Conservation (phyloP, 2,113 vertebrate species). For the Amazona vittata region DNA sequence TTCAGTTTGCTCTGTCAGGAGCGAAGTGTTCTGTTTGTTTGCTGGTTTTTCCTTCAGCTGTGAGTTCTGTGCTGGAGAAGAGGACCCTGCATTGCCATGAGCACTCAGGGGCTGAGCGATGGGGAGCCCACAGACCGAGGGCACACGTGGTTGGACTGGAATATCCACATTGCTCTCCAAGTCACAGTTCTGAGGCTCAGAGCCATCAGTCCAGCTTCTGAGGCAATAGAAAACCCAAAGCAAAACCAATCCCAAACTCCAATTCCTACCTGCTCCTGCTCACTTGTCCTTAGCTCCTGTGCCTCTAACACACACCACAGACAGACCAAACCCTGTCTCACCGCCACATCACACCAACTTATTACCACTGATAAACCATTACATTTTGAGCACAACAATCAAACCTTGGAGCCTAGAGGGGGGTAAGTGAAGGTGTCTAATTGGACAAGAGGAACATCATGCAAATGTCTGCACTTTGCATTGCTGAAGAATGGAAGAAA, state of each 20-base stretch:
- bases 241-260: not conserved
- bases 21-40: not conserved
- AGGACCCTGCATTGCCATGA: fast-evolving
- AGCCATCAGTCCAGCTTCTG: not conserved
- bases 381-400: not conserved
- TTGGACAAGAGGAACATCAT: not conserved
- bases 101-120: fast-evolving
- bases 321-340: not conserved
- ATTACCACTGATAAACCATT: not conserved
- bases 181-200: fast-evolving
- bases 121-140: fast-evolving
- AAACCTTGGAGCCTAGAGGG: not conserved
- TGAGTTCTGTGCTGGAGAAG: not conserved
- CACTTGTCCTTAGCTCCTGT: not conserved
- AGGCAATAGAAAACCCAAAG: not conserved
- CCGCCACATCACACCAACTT: not conserved
- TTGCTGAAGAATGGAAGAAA: not conserved
- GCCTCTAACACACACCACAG: not conserved
- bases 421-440: not conserved
- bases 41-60: not conserved
- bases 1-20: not conserved
- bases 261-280: not conserved
- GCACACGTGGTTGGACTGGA: not conserved
- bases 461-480: not conserved
- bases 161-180: not conserved